Evolutionary conservation across 1,140 invertebrate species (phyloP), one percentile per base, ranked within the genome.

Genomic region (Myzus persicae): DNA sequence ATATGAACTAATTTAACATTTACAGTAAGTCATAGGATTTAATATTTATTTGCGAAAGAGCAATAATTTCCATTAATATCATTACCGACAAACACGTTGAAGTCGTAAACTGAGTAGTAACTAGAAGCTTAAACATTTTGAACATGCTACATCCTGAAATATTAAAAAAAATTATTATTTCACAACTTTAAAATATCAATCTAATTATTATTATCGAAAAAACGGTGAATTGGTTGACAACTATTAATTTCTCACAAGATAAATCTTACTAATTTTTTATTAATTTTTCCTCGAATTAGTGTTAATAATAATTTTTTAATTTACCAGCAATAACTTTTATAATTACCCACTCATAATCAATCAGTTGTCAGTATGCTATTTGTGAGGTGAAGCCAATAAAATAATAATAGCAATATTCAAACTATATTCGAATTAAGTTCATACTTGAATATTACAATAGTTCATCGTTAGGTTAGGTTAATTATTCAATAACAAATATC

Each of bases 1-100:
- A 46, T 36, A 87, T 87, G 36, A 87, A 87, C 85, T 46, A 46
- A 87, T 87, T 87, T 87, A 87, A 46, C 85, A 44, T 46, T n/a
- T 31, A n/a, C 44, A n/a, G 31, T 44, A 48, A 87, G n/a, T 46
- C 42, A 46, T 36, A 87, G 85, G 44, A 46, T 87, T 87, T 87
- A 46, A 36, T 87, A 87, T 87, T 87, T 87, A 46, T n/a, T 31
- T 87, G n/a, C 2, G 11, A 87, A 8, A 31, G 11, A 42, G 26
- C 11, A n/a, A 44, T 31, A 14, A 82, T 24, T 22, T 8, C 20
- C 20, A 20, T 82, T 38, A 36, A 38, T 82, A 82, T 38, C 38
- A 82, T 38, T 2, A 9, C 22, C 59, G n/a, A 76, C 36, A 76
- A 76, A 76, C n/a, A 76, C n/a, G 14, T 18, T 76, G 2, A 76